These are phyloP conservation scores for Styela clava DNA, from an alignment of 23 tunicate genomes.

Conservation along the genomic window DNA sequence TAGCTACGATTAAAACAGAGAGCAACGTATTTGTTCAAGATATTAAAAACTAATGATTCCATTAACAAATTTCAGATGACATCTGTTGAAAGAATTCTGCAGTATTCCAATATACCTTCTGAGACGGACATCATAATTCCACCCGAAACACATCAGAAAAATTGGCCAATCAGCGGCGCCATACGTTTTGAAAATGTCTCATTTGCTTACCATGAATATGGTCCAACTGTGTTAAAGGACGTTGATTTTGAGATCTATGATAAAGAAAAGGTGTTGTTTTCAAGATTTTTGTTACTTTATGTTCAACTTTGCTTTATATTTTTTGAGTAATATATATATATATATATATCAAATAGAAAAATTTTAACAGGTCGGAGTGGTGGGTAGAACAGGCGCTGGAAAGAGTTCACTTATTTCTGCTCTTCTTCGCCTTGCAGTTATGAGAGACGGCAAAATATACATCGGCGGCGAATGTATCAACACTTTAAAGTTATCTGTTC, in stretches of 20 bases:
- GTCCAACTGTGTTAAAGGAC: slow-evolving; percentile 50
- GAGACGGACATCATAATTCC: slow-evolving; percentile 31
- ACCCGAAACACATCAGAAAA: slow-evolving; percentile 12
- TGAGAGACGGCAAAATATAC: slow-evolving; percentile 23
- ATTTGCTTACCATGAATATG: slow-evolving; percentile 60
- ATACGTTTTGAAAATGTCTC: slow-evolving; percentile 43
- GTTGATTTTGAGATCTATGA: slow-evolving; percentile 32
- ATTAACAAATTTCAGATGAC: too few relatives aligned
- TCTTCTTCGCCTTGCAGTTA: slow-evolving; percentile 38
- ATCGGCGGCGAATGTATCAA: slow-evolving; percentile 34
- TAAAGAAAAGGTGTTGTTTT: slow-evolving; percentile 64
- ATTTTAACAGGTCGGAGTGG: slow-evolving; percentile 52
- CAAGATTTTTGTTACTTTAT: too few relatives aligned
- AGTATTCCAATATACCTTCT: slow-evolving; percentile 47
- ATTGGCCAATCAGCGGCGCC: slow-evolving; percentile 56
- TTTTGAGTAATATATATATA: too few relatives aligned
- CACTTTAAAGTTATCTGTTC: slow-evolving; percentile 22
- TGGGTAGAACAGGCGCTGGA: slow-evolving; percentile 76
- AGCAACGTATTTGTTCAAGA: too few relatives aligned
- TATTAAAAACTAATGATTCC: too few relatives aligned
- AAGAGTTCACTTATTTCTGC: slow-evolving; percentile 58
- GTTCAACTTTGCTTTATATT: too few relatives aligned
- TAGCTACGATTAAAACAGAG: too few relatives aligned
- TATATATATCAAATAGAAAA: too few relatives aligned
- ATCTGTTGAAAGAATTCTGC: slow-evolving; percentile 85